Percentiles rank a stretch among this genome's conserved stretches.
Evolutionary conservation across 2,888 invertebrate genomes (phyloP).

Genomic region (Poecilus cupreus): DNA sequence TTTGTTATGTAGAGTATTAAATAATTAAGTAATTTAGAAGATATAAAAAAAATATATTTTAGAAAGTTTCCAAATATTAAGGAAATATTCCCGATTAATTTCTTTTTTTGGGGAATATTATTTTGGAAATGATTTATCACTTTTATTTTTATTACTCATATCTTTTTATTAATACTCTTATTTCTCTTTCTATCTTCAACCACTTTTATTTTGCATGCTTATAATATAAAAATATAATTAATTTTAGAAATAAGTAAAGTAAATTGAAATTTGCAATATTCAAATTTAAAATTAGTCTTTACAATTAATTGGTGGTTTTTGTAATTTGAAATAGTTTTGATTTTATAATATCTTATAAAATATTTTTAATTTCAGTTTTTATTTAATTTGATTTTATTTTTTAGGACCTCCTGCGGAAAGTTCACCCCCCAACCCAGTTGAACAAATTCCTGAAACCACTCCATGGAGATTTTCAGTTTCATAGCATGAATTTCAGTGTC

Average conservation of each 20-base stretch:
- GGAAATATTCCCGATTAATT: too few species aligned
- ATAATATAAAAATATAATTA: background rate
- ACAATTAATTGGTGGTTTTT: background rate
- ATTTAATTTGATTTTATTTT: slow-evolving; percentile 47
- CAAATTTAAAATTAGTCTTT: background rate
- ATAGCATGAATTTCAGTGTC: slow-evolving; percentile 41
- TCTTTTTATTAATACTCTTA: background rate
- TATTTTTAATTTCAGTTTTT: slow-evolving; percentile 31
- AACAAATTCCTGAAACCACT: slow-evolving; percentile 64
- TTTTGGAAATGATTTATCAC: too few species aligned
- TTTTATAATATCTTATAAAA: background rate
- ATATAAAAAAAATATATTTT: too few species aligned
- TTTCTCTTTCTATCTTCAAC: background rate
- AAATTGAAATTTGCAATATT: background rate
- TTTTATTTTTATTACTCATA: background rate
- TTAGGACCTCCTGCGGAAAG: slow-evolving; percentile 50
- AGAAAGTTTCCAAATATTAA: too few species aligned
- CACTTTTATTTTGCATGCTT: background rate
- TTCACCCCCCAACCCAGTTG: slow-evolving; percentile 59
- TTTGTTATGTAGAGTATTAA: too few species aligned
- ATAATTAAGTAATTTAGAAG: too few species aligned
- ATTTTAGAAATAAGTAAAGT: background rate
- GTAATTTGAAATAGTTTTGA: background rate
- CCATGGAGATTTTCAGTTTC: slow-evolving; percentile 47
- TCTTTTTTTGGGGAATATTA: too few species aligned